Evolutionary conservation across 2,113 vertebrate species (phyloP).

Genomic region (Geothlypis trichas): DNA sequence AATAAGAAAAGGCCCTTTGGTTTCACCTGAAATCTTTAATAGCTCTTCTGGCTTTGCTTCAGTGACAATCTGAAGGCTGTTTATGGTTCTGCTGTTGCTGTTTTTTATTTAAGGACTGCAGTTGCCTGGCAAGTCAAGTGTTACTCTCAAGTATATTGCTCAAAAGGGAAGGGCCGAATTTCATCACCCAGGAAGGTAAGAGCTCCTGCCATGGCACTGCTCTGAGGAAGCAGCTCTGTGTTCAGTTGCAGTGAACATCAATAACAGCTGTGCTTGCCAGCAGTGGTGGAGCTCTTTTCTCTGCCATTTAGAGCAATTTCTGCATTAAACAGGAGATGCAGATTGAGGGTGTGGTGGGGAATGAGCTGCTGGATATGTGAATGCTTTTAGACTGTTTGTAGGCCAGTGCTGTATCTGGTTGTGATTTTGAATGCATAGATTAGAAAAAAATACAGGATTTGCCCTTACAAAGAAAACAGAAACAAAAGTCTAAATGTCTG

Average conservation of each 20-base stretch:
- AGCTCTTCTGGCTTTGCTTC: background rate
- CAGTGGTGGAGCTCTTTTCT: constrained; percentile 18
- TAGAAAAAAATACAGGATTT: background rate
- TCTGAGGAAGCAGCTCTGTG: background rate
- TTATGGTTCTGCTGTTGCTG: background rate
- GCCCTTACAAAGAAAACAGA: background rate
- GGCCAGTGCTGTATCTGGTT: background rate
- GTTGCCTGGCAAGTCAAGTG: constrained; percentile 88
- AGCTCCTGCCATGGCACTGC: background rate
- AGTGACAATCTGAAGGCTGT: background rate
- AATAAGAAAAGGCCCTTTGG: background rate
- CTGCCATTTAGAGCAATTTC: constrained; percentile 19
- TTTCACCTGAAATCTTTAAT: background rate
- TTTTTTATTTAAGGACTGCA: constrained; percentile 81
- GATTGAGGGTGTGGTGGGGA: background rate
- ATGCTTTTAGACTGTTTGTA: background rate
- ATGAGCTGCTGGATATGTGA: background rate
- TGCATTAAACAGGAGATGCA: constrained; percentile 33
- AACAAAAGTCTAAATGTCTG: background rate
- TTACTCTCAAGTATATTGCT: constrained; percentile 86
- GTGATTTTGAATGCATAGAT: background rate
- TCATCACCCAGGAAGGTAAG: constrained; percentile 89
- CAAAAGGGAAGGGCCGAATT: constrained; percentile 89
- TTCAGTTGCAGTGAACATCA: background rate
- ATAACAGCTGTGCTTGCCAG: background rate